Percentiles rank a stretch among this genome's conserved stretches.
phyloP scores from a whole-genome alignment of 2,797 vertebrate species.

The Muraenolepis orangiensis region DNA sequence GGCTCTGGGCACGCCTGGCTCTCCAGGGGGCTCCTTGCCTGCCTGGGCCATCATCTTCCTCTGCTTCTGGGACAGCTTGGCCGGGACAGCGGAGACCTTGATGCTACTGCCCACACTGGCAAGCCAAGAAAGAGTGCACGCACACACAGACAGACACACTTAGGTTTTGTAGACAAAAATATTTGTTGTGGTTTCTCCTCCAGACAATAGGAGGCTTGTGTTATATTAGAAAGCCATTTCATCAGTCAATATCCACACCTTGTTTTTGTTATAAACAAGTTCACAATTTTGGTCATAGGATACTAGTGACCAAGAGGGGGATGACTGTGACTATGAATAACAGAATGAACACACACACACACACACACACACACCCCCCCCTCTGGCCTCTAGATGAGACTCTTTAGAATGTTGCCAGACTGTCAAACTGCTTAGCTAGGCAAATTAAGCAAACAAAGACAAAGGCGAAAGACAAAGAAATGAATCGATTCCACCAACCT shows the following conservation, averaged over 20 bases:
- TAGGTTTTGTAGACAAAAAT: neutral
- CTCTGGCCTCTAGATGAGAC: neutral
- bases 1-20: slow-evolving; percentile 65
- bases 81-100: slow-evolving; percentile 74
- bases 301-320: neutral
- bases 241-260: neutral
- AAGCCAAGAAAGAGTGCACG: neutral
- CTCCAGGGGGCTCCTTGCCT: slow-evolving; percentile 79
- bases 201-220: too few species aligned
- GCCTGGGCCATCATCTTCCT: slow-evolving; percentile 92
- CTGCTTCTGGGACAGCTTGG: slow-evolving; percentile 95
- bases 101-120: slow-evolving; percentile 45
- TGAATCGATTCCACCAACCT: slow-evolving; percentile 43
- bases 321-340: neutral
- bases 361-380: neutral
- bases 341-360: neutral
- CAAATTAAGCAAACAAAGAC: neutral
- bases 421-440: neutral
- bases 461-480: neutral
- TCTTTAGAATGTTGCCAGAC: neutral
- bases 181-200: too few species aligned
- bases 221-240: too few species aligned
- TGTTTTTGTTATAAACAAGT: neutral
- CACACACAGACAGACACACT: neutral
- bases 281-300: neutral